Base-by-base conservation (phyloP, 2,888 invertebrate species). In the Pandemis corylana region DNA sequence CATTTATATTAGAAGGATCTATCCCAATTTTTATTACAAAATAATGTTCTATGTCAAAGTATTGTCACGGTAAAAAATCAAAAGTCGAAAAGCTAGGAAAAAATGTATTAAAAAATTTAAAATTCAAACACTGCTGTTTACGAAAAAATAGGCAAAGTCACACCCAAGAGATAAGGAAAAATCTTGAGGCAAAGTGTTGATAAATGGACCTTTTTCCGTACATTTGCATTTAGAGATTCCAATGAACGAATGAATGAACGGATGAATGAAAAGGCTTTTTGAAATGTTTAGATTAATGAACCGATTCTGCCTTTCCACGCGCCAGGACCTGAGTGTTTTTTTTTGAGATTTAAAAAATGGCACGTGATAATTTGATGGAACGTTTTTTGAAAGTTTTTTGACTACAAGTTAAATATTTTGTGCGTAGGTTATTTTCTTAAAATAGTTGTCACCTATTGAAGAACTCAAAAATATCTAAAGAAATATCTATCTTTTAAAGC, bases 151-250 rank as follows among this genome's bases (percentile, higher is more conserved):
- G 28, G 10, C 53, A 15, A 68, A 68, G 68, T 59, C 59, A 68
- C 56, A 59, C 20, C 28, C 56, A 2, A 9, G 44, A 59, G 53
- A 68, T 59, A 59, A 59, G 66, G 67, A 36, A 67, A 56, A 59
- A 28, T 20, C 59, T 56, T 42, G 28, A 59, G n/a, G 59, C 56
- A 59, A 68, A 68, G 68, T 68, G 68, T 68, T 68, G 68, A 68
- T 68, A 68, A 68, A 68, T 68, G 68, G 20, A 13, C 20, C 59
- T 68, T 68, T 68, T 68, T 59, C 68, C 68, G 56, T 68, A 68
- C 68, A 68, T 68, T 68, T 68, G 68, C 68, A 68, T 68, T 68
- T 68, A 12, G 68, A 68, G 68, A 68, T 68, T 59, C 44, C 59
- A 59, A 68, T 68, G 68, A 68, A 59, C 28, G 59, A 68, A 68